Evolutionary conservation across 2,888 invertebrate species (phyloP).

Genomic region (Hartigia nigra): DNA sequence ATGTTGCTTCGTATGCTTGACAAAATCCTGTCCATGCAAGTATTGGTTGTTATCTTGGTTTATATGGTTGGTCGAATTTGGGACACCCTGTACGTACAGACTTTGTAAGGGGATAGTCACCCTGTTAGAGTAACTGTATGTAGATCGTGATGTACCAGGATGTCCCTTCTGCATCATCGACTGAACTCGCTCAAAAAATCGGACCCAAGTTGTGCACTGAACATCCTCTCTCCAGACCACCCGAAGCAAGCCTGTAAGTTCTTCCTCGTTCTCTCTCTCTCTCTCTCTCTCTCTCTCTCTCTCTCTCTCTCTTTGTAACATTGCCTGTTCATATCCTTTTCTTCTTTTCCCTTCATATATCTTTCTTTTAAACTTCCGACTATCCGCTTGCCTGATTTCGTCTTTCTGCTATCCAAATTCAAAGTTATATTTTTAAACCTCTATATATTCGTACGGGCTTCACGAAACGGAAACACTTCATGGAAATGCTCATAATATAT

Average conservation of each 20-base stretch:
- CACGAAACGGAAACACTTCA: constrained; percentile 5
- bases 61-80: background rate
- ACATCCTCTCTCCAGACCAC: background rate
- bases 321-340: background rate
- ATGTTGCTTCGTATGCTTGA: background rate
- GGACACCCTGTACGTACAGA: background rate
- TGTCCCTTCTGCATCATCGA: background rate
- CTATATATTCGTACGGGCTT: background rate
- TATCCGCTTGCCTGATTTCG: background rate
- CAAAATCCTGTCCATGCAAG: background rate
- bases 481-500: constrained; percentile 13
- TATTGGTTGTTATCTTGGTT: background rate
- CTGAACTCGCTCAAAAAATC: background rate
- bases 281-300: background rate
- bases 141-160: background rate
- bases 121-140: background rate
- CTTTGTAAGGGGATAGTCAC: background rate
- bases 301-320: no score
- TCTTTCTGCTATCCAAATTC: background rate
- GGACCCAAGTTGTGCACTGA: background rate
- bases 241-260: background rate
- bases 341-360: background rate
- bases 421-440: background rate
- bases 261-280: background rate
- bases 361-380: background rate